Conservation (phyloP, 2,888 invertebrate species). For the Chrysolina oricalcia region DNA sequence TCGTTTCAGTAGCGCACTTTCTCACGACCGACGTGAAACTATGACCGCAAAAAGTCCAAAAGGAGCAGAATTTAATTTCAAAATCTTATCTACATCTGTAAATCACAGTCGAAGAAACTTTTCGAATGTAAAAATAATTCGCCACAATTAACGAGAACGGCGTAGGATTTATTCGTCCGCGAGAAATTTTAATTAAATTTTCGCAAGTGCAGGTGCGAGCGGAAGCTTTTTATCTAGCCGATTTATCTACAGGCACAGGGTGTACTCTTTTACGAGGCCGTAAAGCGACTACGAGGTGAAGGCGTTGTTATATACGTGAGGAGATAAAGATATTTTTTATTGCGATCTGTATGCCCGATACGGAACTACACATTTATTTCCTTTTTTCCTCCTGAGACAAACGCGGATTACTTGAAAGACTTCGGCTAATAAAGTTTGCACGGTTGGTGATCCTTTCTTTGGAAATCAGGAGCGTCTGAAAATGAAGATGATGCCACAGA, state of each 20-base stretch:
- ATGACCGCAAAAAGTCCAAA: slow-evolving; percentile 14
- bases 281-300: slow-evolving; percentile 58
- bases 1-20: not conserved
- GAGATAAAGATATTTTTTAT: slow-evolving; percentile 64
- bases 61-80: slow-evolving; percentile 38
- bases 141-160: slow-evolving; percentile 55
- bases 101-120: slow-evolving; percentile 74
- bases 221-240: slow-evolving; percentile 63
- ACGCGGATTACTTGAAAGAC: not conserved
- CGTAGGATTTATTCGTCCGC: slow-evolving; percentile 38
- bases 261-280: slow-evolving; percentile 65
- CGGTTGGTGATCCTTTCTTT: not conserved
- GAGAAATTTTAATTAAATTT: slow-evolving; percentile 59
- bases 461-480: not conserved
- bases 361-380: slow-evolving; percentile 44
- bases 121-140: slow-evolving; percentile 58
- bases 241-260: slow-evolving; percentile 63
- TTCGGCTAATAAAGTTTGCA: not conserved
- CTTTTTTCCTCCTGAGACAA: not conserved
- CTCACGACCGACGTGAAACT: not conserved
- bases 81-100: slow-evolving; percentile 68
- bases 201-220: slow-evolving; percentile 59
- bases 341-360: slow-evolving; percentile 59
- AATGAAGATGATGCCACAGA: not conserved
- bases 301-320: slow-evolving; percentile 57